Percentiles rank a stretch among this genome's conserved stretches.
Evolutionary conservation across 2,888 invertebrate species (phyloP).

Genomic region (Phengaris arion): DNA sequence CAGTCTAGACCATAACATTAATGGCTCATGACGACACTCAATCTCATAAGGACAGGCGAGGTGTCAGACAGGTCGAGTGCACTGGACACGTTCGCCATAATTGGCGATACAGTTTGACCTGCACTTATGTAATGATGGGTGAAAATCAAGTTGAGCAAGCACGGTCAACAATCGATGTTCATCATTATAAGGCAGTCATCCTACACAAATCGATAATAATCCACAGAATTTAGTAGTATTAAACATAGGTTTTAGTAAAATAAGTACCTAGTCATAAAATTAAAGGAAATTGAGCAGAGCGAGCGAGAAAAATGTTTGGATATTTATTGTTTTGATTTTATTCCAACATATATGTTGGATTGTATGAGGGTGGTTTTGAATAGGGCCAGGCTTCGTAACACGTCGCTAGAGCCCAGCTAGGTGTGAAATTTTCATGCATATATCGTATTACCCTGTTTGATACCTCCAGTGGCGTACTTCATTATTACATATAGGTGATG

Average conservation of each 20-base stretch:
- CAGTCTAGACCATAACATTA: too few species aligned
- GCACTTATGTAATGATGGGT: conserved; percentile 27
- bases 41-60: neutral
- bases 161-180: neutral
- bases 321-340: too few species aligned
- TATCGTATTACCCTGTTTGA: neutral
- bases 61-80: neutral
- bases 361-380: neutral
- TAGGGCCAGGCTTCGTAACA: neutral
- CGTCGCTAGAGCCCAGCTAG: neutral
- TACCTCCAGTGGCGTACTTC: neutral
- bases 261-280: too few species aligned
- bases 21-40: too few species aligned
- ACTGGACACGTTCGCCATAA: conserved; percentile 18
- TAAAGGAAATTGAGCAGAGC: too few species aligned
- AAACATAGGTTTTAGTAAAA: too few species aligned
- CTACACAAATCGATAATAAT: neutral
- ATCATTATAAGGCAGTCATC: neutral
- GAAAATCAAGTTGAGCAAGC: conserved; percentile 2
- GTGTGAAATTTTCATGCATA: conserved; percentile 14
- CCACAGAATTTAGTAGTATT: too few species aligned
- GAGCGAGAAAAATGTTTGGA: too few species aligned
- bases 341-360: too few species aligned
- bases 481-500: neutral
- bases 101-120: conserved; percentile 28